A percentile compares a stretch with the other conserved stretches of the same genome.
phyloP scores from a whole-genome alignment of 2,113 vertebrate genomes.

The Malurus melanocephalus region DNA sequence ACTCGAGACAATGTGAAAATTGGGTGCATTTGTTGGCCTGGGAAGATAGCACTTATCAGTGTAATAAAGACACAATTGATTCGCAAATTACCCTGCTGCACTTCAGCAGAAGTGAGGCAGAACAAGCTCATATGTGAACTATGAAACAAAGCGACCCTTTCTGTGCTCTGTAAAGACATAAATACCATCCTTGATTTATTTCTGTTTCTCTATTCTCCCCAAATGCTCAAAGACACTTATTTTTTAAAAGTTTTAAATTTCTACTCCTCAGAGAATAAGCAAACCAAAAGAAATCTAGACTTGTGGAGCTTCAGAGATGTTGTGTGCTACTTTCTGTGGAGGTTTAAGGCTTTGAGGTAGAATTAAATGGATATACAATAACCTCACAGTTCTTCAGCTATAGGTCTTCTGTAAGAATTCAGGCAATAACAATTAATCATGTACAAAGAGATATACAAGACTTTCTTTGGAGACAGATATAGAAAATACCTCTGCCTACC shows the following conservation, averaged over 20 bases:
- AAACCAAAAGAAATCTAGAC: background rate
- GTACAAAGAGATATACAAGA: background rate
- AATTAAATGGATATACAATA: background rate
- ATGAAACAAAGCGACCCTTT: background rate
- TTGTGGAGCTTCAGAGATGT: background rate
- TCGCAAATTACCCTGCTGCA: background rate
- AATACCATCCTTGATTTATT: background rate
- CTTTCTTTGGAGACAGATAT: background rate
- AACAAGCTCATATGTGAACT: background rate
- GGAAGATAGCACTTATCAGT: background rate
- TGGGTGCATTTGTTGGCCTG: accelerated
- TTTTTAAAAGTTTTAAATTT: background rate
- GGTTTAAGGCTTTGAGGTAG: background rate
- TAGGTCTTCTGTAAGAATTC: background rate
- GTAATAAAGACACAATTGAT: background rate
- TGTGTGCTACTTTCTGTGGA: background rate
- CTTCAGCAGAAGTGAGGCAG: background rate
- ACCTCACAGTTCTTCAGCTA: background rate
- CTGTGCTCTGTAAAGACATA: background rate
- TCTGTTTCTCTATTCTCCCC: background rate
- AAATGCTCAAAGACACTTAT: background rate
- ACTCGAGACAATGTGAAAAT: background rate
- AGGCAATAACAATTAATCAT: background rate
- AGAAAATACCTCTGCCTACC: background rate
- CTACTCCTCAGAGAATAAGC: background rate